Evolutionary conservation across 1,140 invertebrate species (phyloP), one percentile per base, ranked within the genome.

Genomic region (Apis cerana): DNA sequence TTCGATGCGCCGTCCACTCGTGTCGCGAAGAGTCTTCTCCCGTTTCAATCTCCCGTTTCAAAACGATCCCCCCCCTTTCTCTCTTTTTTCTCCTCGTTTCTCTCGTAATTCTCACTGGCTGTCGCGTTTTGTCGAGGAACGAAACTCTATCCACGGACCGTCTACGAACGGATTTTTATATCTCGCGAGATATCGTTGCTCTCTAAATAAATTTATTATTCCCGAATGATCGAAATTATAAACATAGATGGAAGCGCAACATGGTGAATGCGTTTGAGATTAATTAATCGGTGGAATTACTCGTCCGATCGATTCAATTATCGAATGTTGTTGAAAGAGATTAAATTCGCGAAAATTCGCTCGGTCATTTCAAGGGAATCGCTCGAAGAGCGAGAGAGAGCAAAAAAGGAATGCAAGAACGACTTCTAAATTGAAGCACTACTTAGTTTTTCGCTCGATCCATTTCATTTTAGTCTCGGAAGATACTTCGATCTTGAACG

Each of bases 1-100:
- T 74, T 10, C 11, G 21, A 21, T 70, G 70, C 56, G 21, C 65
- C 27, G 19, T 65, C 50, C 78, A 72, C 50, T 80, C 69, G 23
- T 52, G 3, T 21, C 70, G 50, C 17, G 19, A 43, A 64, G 70
- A 50, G 59, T 74, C 17, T 52, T 10, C 27, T n/a, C 2, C 15
- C 12, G 78, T 56, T 33, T 52, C n/a, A 21, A 71, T 10, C 27
- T n/a, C 2, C 15, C 12, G 78, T 56, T 33, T 52, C n/a, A 21
- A 71, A 79, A 23, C 48, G 67, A 62, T n/a, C 33, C 17, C 5
- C 58, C 23, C 58, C 23, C n/a, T 21, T 7, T 27, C 15, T n/a
- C 7, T n/a, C 52, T 4, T 21, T 12, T 50, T 9, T 48, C 11
- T 68, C 0, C 48, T 33, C 27, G 5, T 19, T 12, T 13, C n/a